These are phyloP conservation scores for Pyrocephalus nanus DNA, from an alignment of 2,797 vertebrate genomes.

Conservation along the genomic window DNA sequence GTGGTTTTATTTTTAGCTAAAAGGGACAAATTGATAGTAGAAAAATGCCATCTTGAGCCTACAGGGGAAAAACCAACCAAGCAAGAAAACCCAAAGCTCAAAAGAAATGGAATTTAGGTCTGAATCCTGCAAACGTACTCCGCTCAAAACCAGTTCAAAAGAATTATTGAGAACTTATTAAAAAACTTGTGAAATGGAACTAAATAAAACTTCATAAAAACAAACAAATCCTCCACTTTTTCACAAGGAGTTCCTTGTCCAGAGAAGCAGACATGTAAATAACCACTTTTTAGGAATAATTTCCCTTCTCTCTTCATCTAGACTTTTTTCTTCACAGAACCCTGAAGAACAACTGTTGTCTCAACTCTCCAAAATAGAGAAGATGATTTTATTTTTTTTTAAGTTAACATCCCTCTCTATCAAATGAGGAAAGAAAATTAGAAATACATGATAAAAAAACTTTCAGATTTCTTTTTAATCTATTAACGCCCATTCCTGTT, in stretches of 20 bases:
- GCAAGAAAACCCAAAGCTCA: rapidly evolving
- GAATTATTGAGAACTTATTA: neutral
- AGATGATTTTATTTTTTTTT: neutral
- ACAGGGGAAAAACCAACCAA: neutral
- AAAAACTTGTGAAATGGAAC: neutral
- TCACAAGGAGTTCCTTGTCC: neutral
- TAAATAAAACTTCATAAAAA: neutral
- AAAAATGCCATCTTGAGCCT: neutral
- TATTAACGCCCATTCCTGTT: neutral
- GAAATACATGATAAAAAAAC: neutral
- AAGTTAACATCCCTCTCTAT: neutral
- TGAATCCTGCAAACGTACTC: neutral
- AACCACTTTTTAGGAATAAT: neutral
- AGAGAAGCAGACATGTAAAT: neutral
- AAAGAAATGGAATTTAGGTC: neutral
- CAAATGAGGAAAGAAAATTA: neutral
- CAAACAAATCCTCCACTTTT: neutral
- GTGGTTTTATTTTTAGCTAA: neutral
- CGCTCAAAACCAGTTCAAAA: neutral
- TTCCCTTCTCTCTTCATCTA: neutral
- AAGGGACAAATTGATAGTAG: neutral
- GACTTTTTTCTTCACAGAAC: neutral
- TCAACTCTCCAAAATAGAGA: neutral
- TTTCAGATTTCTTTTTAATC: neutral
- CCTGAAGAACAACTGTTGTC: neutral